A percentile compares a stretch with the other conserved stretches of the same genome.
Evolutionary conservation across 1,140 invertebrate species (phyloP).

Genomic region (Hestina assimilis): DNA sequence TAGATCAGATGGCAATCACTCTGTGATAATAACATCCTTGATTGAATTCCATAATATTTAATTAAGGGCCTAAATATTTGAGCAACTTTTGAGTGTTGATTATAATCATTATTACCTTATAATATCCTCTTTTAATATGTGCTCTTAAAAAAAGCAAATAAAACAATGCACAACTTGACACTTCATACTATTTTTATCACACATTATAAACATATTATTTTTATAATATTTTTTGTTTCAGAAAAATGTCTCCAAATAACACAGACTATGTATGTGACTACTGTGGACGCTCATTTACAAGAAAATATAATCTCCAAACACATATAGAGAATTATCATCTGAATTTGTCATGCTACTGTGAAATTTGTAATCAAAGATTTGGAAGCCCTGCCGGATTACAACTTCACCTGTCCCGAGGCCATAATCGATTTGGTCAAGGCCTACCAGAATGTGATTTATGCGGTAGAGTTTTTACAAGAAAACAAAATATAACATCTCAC

Average conservation of each 20-base stretch:
- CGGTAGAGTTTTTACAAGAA: constrained; percentile 55
- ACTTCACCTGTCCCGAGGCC: constrained; percentile 44
- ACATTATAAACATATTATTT: background rate
- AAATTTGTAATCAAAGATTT: constrained; percentile 49
- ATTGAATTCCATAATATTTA: no score
- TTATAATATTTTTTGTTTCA: background rate
- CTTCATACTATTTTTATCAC: background rate
- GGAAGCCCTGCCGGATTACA: constrained; percentile 44
- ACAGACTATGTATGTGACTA: constrained; percentile 53
- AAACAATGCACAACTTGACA: no score
- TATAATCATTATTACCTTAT: no score
- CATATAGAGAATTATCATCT: constrained; percentile 63
- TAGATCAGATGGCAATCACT: no score
- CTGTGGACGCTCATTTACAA: constrained; percentile 51
- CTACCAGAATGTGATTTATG: constrained; percentile 64
- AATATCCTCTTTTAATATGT: no score
- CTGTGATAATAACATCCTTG: no score
- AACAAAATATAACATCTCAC: constrained; percentile 58
- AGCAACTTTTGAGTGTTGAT: no score
- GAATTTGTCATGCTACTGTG: constrained; percentile 44
- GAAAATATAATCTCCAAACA: constrained; percentile 56
- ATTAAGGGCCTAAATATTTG: no score
- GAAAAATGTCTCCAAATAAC: background rate
- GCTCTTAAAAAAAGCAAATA: no score
- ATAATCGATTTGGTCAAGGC: constrained; percentile 45